phyloP scores from a whole-genome alignment of 1,140 invertebrate species.

The Helicoverpa zea region DNA sequence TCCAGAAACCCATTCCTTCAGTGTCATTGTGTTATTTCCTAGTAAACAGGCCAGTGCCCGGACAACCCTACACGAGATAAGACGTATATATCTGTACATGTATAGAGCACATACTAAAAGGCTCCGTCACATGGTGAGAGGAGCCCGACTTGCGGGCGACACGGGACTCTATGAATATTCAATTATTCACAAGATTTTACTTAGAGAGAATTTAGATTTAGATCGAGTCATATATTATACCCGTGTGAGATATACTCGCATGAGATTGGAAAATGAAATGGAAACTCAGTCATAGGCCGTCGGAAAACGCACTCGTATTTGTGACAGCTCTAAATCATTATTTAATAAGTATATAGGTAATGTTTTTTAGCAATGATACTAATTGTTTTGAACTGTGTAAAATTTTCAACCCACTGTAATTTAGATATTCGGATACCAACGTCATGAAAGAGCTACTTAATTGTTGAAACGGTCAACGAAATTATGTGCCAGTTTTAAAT shows the following conservation, averaged over 20 bases:
- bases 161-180: conserved; percentile 80
- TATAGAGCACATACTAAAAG: conserved; percentile 60
- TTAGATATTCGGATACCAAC: no score
- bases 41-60: neutral
- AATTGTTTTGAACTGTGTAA: no score
- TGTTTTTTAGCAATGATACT: no score
- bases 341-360: no score
- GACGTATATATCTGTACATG: conserved; percentile 36
- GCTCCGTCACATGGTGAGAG: conserved; percentile 70
- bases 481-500: no score
- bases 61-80: conserved; percentile 60
- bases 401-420: no score
- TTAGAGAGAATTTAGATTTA: conserved; percentile 70
- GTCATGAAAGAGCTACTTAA: no score
- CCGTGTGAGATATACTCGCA: neutral
- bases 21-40: neutral
- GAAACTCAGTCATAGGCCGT: neutral
- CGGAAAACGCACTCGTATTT: neutral
- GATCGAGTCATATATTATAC: conserved; percentile 38
- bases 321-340: no score
- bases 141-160: conserved; percentile 77
- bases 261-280: conserved; percentile 1
- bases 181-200: conserved; percentile 79
- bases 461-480: no score
- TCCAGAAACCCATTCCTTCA: no score